Evolutionary conservation across 2,113 vertebrate genomes (phyloP), one percentile per base, ranked within the genome.

Genomic region (Falco punctatus): DNA sequence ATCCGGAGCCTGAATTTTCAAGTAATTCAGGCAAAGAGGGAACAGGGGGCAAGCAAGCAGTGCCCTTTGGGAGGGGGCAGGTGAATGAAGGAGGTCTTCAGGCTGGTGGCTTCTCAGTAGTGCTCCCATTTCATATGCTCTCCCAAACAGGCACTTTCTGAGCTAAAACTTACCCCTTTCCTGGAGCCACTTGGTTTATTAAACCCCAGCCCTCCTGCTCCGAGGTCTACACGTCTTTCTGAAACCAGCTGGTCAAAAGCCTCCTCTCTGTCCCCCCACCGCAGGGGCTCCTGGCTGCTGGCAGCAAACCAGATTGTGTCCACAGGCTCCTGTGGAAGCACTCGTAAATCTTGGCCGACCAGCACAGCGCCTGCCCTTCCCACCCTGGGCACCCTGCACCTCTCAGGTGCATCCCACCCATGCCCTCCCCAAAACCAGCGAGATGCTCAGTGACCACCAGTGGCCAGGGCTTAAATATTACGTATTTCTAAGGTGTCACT

Each of bases 361-460:
- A n/a, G 73, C 40, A 32, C 1, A 1, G 40, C 6, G 1, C 48
- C 27, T 1, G 1, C 46, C 55, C 40, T 71, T 15, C 64, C 64
- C 55, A 59, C 16, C 10, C 40, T 9, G 24, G 51, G 35, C 27
- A 46, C 15, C 57, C 48, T 5, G 7, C 62, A 11, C 19, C 33
- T 80, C 49, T 79, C 49, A 16, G 17, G 12, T 1, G 2, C 26
- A 38, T 23, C 35, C 67, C 54, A n/a, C 15, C 35, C 27, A 5
- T 17, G 16, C 7, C 22, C 48, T 75, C 26, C 35, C 24, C 28
- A 6, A 35, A 66, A 22, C 0, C 42, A 71, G n/a, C 0, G 0
- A 52, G 58, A 8, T 9, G 21, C 19, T 49, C 52, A 42, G 44
- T 1, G 11, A 44, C 21, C 40, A 30, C 15, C 5, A 44, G 23